Base-by-base conservation (phyloP, 2,888 invertebrate genomes). In the Oligia strigilis region DNA sequence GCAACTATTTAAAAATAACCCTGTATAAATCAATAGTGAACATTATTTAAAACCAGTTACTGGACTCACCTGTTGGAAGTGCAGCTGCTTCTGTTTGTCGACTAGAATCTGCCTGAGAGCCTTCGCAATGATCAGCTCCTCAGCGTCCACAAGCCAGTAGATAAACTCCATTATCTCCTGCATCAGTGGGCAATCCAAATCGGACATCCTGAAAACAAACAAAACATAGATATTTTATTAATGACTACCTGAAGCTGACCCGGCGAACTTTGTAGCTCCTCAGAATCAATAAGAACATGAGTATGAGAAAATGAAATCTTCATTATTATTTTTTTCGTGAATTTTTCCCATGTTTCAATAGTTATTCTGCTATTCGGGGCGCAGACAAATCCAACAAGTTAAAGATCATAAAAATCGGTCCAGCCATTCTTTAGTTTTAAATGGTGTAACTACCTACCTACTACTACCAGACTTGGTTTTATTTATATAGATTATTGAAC, bases 101-200 rank as follows among this genome's bases (percentile, higher is more conserved):
- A 99, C 98, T 88, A 99, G 98, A 95, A 99, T 99, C 90, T 98
- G 98, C 87, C 99, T 97, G 77, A 99, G 95, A 46, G 99, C 98
- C 95, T 99, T 98, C 29, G 99, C 99, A 96, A 99, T 98, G 55
- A 98, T 98, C 78, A 99, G 97, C 94, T 99, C 99, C 71, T 99
- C 99, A 75, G 98, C 98, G 89, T 98, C 98, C 74, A 99, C 98
- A 82, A 99, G 97, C 95, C 99, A 98, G 94, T 99, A 99, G 72
- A 99, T 99, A 93, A 99, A 99, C 92, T 99, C 98, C 98, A 99
- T 99, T 85, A 99, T 97, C 84, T 98, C 98, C 93, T 98, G 98
- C 91, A 99, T 97, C 79, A 99, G 97, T 72, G 98, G 97, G 83
- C 98, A 98, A 90, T 98, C 98, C 91, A 99, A 97, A 96, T 99